phyloP scores from a whole-genome alignment of 2,113 vertebrate genomes.

The Vimba vimba region DNA sequence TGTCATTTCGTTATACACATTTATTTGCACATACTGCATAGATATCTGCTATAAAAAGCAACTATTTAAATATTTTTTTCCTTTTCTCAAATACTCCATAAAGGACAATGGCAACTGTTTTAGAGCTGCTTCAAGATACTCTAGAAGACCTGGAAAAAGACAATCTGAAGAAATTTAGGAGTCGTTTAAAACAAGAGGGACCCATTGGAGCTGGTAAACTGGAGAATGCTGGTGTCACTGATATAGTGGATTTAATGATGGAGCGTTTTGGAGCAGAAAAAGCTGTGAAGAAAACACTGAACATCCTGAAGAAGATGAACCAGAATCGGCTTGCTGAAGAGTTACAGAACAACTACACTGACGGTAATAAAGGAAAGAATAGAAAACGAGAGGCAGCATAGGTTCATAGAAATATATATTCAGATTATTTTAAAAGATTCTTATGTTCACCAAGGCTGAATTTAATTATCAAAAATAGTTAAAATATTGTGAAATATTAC shows the following conservation, averaged over 20 bases:
- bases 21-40: too few relatives aligned
- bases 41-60: too few relatives aligned
- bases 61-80: background rate
- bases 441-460: too few relatives aligned
- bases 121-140: background rate
- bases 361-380: background rate
- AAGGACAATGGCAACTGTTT: background rate
- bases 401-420: background rate
- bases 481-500: too few relatives aligned
- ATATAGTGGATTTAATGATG: background rate
- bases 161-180: background rate
- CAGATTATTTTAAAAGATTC: background rate
- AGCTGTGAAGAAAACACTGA: background rate
- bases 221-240: background rate
- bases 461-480: too few relatives aligned
- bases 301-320: background rate
- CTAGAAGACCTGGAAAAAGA: background rate
- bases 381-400: background rate
- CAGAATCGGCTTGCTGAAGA: background rate
- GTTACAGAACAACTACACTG: background rate
- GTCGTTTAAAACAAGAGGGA: background rate
- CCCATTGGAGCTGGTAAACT: background rate
- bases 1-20: too few relatives aligned
- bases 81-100: background rate
- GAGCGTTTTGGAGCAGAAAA: background rate